Evolutionary conservation across 2,113 vertebrate genomes (phyloP).

Genomic region (Callionymus lyra): DNA sequence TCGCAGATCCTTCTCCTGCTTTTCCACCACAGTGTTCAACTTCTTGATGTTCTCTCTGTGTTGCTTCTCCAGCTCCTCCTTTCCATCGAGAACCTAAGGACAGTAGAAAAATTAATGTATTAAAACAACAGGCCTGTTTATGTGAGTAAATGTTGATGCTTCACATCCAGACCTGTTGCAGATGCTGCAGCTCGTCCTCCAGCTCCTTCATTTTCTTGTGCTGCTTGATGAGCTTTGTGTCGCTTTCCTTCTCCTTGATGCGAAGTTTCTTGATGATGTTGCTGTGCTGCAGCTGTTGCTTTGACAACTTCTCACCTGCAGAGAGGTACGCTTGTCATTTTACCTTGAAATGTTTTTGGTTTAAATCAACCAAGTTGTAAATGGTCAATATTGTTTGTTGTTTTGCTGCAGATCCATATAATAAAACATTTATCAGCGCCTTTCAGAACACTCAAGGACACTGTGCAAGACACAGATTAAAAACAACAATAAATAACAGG

Average conservation of each 20-base stretch:
- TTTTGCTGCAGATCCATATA: too few species aligned
- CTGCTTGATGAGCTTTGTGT: slow-evolving; percentile 73
- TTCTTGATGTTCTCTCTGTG: slow-evolving; percentile 94
- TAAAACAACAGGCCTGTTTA: not conserved
- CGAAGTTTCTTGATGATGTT: slow-evolving; percentile 97
- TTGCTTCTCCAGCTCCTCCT: slow-evolving; percentile 93
- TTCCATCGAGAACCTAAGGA: slow-evolving; percentile 84
- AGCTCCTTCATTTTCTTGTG: slow-evolving; percentile 82
- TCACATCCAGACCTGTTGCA: slow-evolving; percentile 75
- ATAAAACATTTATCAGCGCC: too few species aligned
- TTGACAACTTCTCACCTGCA: slow-evolving; percentile 94
- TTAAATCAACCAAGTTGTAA: not conserved
- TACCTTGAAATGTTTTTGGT: too few species aligned
- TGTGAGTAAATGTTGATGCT: not conserved
- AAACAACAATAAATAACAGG: too few species aligned
- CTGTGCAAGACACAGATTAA: too few species aligned
- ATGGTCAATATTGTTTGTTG: too few species aligned
- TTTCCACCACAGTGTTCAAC: slow-evolving; percentile 80
- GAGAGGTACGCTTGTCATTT: slow-evolving; percentile 4
- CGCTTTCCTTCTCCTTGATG: slow-evolving; percentile 88
- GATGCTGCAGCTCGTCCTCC: slow-evolving; percentile 81
- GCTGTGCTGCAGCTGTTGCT: slow-evolving; percentile 92
- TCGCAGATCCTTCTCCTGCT: slow-evolving; percentile 81
- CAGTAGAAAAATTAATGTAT: not conserved
- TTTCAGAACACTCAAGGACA: too few species aligned